Evolutionary conservation across 1,140 invertebrate species (phyloP), one percentile per base, ranked within the genome.

Genomic region (Laodelphax striatellus): DNA sequence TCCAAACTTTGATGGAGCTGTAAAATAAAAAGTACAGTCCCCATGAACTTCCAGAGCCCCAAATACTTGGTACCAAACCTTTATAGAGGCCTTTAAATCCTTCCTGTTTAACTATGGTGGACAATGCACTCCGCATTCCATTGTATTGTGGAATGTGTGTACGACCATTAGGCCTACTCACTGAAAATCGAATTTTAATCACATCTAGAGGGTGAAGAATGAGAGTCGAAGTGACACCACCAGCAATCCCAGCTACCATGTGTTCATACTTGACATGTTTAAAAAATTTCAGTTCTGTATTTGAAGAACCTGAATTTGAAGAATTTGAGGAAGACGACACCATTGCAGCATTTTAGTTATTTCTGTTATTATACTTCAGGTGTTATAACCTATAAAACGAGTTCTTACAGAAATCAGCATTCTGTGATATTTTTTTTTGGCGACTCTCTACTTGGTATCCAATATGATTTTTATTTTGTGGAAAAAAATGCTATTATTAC

Each of bases 21-120:
- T 97, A 97, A 71, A 97, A 93, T 65, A 97, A 82, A 72, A 99
- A 99, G 75, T 98, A 99, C 59, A 94, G 84, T 24, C 96, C 97
- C 97, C 97, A 99, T 1, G 95, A 89, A 50, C 88, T 81, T 5
- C 94, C 94, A 8, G 95, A 94, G 57, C 96, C 96, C 81, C 92
- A 86, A 19, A 97, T 83, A 75, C 97, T 98, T 3, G 96, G 90
- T 28, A 87, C 83, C 19, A 97, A 85, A 64, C 97, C 94, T 75
- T 90, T 83, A 74, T 98, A 99, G n/a, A 99, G 76, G 9, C 95
- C 96, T 52, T 79, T 78, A 42, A 95, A 74, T 31, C 95, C 94
- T 77, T 95, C 92, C 64, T 86, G 83, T 68, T 82, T 83, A 24
- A 89, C 79, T 65, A 98, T 97, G 44, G 86, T 88, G 57, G 77